phyloP scores from a whole-genome alignment of 2,113 vertebrate genomes.

The Paramormyrops kingsleyae region DNA sequence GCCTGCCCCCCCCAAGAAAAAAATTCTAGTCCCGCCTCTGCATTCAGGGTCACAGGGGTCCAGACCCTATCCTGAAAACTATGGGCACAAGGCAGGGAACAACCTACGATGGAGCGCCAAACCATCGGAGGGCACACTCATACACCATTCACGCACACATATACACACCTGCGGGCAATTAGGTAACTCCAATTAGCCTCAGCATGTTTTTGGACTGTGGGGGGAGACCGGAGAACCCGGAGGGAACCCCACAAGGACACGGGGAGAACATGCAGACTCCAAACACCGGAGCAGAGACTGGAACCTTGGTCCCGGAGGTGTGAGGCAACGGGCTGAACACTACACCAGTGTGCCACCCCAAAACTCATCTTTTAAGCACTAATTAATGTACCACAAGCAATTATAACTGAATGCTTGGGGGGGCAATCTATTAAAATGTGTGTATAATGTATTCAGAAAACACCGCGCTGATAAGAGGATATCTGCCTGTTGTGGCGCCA shows the following conservation, averaged over 20 bases:
- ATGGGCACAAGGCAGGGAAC: not conserved
- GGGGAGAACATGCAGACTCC: not conserved
- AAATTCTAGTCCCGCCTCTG: too few species aligned
- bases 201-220: not conserved
- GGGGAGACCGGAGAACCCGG: not conserved
- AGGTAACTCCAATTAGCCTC: not conserved
- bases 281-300: not conserved
- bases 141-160: too few species aligned
- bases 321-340: not conserved
- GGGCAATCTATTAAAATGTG: not conserved
- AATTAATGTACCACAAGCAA: not conserved
- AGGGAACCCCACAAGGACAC: not conserved
- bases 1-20: conserved; percentile 42
- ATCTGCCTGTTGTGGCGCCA: not conserved
- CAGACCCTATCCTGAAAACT: not conserved
- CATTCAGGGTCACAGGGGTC: not conserved
- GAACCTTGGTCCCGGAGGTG: not conserved
- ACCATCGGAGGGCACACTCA: not conserved
- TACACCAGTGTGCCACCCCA: not conserved
- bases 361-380: not conserved
- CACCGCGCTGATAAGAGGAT: not conserved
- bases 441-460: not conserved
- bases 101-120: not conserved
- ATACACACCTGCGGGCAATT: not conserved
- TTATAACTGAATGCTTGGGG: not conserved